Evolutionary conservation across 2,888 invertebrate genomes (phyloP), one percentile per base, ranked within the genome.

Genomic region (Agonopterix alstromeriana): DNA sequence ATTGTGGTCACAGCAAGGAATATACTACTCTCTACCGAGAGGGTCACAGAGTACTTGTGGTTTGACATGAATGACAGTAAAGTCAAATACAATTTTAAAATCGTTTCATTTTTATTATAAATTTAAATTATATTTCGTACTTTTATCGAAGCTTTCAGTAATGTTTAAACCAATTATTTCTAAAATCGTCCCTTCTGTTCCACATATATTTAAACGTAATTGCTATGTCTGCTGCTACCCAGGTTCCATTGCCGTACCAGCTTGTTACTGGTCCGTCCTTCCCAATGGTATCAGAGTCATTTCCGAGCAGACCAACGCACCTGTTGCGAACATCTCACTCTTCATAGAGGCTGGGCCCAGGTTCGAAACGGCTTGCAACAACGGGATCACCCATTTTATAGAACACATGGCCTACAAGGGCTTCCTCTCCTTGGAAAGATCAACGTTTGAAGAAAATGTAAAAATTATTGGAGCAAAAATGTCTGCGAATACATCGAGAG

Each of bases 351-450:
- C 69, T 0, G 87, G 87, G 1, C 52, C 87, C 0, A 64, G 82
- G 8, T 82, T 65, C 52, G 87, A 87, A 55, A 68, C 60, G 0
- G 36, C 53, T 1, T 55, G 54, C 51, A 68, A 71, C 48, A 77
- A 85, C 53, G 87, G 87, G 1, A 66, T 85, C 10, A 65, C 77
- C 0, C 76, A 85, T 55, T 74, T 86, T 48, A 66, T 87, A 12
- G 84, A 83, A 53, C 85, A 81, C 48, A 58, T 86, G 60, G 78
- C 74, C 0, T 81, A 62, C 53, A 81, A 76, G 56, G 82, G 82
- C 5, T 72, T 70, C 46, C 53, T 45, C 12, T 49, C 56, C 0
- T 55, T 71, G 57, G 43, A 12, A 0, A 62, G 58, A 46, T 3
- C n/a, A 2, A 44, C 51, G 1, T 46, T 82, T 1, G 70, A 77